Evolutionary conservation across 1,140 invertebrate genomes (phyloP).

Genomic region (Zaprionus ornatus): DNA sequence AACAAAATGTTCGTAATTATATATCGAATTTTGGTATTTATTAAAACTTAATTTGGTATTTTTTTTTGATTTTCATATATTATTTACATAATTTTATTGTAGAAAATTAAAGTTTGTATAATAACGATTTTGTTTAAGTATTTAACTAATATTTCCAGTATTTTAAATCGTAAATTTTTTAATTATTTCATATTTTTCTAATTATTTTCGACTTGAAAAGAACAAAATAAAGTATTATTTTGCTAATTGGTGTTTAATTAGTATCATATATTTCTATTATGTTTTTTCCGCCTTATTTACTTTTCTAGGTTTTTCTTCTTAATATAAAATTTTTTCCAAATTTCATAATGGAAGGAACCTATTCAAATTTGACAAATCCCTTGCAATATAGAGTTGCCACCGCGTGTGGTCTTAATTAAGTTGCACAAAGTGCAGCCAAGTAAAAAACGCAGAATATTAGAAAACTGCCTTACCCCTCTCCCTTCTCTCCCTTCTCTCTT

Average conservation of each 20-base stretch:
- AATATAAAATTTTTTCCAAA: neutral
- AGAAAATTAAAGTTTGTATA: no score
- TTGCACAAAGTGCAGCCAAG: neutral
- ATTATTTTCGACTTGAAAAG: neutral
- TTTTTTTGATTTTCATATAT: neutral
- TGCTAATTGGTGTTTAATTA: neutral
- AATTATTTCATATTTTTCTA: neutral
- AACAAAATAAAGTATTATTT: neutral
- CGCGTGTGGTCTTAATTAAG: slow-evolving; percentile 13
- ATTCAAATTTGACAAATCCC: neutral
- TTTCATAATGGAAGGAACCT: no score
- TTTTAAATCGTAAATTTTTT: neutral
- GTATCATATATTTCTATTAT: neutral
- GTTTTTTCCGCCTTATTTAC: neutral
- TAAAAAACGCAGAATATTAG: slow-evolving; percentile 1
- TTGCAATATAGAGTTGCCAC: neutral
- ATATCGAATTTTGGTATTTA: neutral
- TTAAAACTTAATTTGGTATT: neutral
- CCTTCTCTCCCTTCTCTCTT: neutral
- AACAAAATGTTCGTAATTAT: no score
- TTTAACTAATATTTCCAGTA: neutral
- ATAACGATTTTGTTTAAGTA: neutral
- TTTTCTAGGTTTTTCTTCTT: neutral
- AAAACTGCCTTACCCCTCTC: neutral
- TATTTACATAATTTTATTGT: neutral